A percentile compares a stretch with the other conserved stretches of the same genome.
Conservation (phyloP, 2,888 invertebrate genomes). For the Aquatica leii region DNA sequence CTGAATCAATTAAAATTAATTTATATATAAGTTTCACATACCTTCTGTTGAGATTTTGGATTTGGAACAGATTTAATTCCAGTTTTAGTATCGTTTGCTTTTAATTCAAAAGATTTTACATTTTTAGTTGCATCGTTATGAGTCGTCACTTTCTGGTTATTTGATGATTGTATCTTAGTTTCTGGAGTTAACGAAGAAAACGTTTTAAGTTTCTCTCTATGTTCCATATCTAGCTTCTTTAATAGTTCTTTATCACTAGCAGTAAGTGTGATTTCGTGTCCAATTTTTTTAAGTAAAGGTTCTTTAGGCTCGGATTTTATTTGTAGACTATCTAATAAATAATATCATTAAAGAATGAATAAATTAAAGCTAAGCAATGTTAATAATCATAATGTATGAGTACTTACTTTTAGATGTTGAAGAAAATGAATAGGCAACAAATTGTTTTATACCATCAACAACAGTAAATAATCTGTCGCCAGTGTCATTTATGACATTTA, state of each 20-base stretch:
- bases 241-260: conserved; percentile 62
- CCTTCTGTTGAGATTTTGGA: conserved; percentile 54
- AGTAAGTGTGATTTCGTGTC: conserved; percentile 62
- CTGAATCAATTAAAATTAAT: no score
- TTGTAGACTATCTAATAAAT: conserved; percentile 1
- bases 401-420: neutral
- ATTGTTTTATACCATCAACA: conserved; percentile 73
- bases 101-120: conserved; percentile 20
- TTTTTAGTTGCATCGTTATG: conserved; percentile 21
- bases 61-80: conserved; percentile 45
- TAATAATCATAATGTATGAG: no score
- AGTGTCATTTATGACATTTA: conserved; percentile 64
- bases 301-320: conserved; percentile 43
- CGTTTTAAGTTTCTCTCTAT: conserved; percentile 54
- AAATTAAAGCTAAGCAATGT: no score
- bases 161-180: no score
- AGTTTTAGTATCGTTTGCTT: conserved; percentile 22
- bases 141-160: conserved; percentile 25
- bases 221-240: conserved; percentile 63
- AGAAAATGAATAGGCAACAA: conserved; percentile 51
- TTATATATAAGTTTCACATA: no score
- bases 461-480: conserved; percentile 74
- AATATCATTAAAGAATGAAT: neutral
- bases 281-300: conserved; percentile 38
- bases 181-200: no score